phyloP scores from a whole-genome alignment of 2,113 vertebrate species.

The Ochotona princeps region DNA sequence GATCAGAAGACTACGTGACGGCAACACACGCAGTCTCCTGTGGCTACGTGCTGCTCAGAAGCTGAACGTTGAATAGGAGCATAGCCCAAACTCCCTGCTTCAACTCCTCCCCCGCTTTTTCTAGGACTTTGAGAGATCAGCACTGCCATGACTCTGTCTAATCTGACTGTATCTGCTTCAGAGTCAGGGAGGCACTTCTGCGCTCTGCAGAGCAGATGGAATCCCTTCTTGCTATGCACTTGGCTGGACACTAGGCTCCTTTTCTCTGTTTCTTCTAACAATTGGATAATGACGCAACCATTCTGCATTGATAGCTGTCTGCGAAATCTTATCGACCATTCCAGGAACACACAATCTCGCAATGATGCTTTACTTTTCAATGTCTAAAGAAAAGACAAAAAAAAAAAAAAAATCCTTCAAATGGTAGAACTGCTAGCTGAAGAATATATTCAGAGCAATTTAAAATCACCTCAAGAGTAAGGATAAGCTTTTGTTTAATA shows the following conservation, averaged over 20 bases:
- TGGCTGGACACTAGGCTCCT: accelerated
- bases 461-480: not conserved
- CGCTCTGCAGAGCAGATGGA: not conserved
- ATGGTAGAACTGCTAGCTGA: not conserved
- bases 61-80: not conserved
- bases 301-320: not conserved
- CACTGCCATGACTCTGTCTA: not conserved
- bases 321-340: not conserved
- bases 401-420: not conserved
- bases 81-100: not conserved
- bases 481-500: not conserved
- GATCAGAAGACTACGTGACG: not conserved
- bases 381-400: not conserved
- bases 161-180: not conserved
- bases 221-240: not conserved
- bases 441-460: not conserved
- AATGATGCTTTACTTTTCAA: not conserved
- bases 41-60: not conserved
- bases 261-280: not conserved
- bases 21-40: not conserved
- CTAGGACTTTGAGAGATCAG: not conserved
- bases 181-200: not conserved
- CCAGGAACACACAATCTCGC: not conserved
- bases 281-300: not conserved
- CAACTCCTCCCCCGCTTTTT: not conserved